Evolutionary conservation across 2,888 invertebrate species (phyloP).

Genomic region (Endomychus coccineus): DNA sequence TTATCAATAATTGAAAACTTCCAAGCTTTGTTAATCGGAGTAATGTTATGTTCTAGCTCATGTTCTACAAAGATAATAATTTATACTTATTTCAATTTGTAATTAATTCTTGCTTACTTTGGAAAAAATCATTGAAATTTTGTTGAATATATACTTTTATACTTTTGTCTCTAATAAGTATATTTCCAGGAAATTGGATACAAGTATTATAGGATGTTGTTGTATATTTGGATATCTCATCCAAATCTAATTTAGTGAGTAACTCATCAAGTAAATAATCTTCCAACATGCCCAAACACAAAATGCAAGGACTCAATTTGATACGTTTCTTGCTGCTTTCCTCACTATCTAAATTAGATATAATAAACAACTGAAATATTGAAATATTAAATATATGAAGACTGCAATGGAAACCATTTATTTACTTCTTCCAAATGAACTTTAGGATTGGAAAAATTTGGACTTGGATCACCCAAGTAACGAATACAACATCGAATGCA

Average conservation of each 20-base stretch:
- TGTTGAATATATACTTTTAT: conserved; percentile 53
- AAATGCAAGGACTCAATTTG: conserved; percentile 53
- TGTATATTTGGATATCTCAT: conserved; percentile 53
- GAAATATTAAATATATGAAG: too few species aligned
- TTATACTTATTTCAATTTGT: too few species aligned
- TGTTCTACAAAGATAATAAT: too few species aligned
- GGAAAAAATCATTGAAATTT: conserved; percentile 47
- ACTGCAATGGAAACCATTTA: too few species aligned
- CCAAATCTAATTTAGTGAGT: conserved; percentile 47
- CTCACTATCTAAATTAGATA: neutral
- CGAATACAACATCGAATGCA: conserved; percentile 12
- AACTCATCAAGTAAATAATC: conserved; percentile 47
- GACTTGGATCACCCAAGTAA: conserved; percentile 8
- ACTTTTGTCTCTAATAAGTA: conserved; percentile 60
- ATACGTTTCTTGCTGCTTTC: conserved; percentile 34
- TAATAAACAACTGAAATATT: neutral
- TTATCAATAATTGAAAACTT: too few species aligned
- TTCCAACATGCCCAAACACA: conserved; percentile 68
- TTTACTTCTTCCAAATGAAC: conserved; percentile 6
- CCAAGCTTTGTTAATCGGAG: too few species aligned
- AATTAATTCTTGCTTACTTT: conserved; percentile 5
- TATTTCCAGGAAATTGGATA: conserved; percentile 62
- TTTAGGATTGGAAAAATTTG: conserved; percentile 10
- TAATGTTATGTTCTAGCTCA: too few species aligned
- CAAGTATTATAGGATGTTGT: conserved; percentile 59